Percentiles rank a stretch among this genome's conserved stretches.
phyloP scores from a whole-genome alignment of 2,113 vertebrate genomes.

The Drymodes brunneopygia region DNA sequence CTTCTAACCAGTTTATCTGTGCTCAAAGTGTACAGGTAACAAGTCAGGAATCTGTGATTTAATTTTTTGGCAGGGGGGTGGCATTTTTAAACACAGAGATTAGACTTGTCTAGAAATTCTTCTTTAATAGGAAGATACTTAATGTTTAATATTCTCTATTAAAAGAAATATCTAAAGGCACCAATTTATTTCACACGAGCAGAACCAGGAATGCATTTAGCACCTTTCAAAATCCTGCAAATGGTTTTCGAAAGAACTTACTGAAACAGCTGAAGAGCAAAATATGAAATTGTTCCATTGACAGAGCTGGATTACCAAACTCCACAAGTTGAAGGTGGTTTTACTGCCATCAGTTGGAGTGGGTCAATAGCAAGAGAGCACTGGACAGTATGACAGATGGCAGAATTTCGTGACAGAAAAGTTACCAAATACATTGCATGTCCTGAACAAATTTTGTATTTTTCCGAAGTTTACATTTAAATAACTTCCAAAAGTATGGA shows the following conservation, averaged over 20 bases:
- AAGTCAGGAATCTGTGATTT: not conserved
- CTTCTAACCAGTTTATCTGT: not conserved
- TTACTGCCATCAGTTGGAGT: not conserved
- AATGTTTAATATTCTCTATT: not conserved
- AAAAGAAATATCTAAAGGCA: not conserved
- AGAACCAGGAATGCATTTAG: not conserved
- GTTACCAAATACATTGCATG: not conserved
- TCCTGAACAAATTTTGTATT: not conserved
- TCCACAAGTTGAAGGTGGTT: not conserved
- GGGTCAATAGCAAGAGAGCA: not conserved
- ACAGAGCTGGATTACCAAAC: not conserved
- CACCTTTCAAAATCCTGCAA: not conserved
- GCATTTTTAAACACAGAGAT: not conserved
- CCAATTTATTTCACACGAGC: not conserved
- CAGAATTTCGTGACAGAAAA: not conserved
- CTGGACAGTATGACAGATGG: not conserved
- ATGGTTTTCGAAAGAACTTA: not conserved
- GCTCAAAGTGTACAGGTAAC: not conserved
- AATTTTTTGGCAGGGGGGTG: rapidly evolving
- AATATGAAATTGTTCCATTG: not conserved
- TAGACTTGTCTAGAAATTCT: not conserved
- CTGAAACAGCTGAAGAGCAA: not conserved
- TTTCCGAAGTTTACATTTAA: not conserved
- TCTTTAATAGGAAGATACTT: not conserved
- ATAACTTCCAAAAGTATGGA: not conserved